Evolutionary conservation across 35 echinoderm and acorn worm species (phyloP).

Genomic region (Strongylocentrotus purpuratus): DNA sequence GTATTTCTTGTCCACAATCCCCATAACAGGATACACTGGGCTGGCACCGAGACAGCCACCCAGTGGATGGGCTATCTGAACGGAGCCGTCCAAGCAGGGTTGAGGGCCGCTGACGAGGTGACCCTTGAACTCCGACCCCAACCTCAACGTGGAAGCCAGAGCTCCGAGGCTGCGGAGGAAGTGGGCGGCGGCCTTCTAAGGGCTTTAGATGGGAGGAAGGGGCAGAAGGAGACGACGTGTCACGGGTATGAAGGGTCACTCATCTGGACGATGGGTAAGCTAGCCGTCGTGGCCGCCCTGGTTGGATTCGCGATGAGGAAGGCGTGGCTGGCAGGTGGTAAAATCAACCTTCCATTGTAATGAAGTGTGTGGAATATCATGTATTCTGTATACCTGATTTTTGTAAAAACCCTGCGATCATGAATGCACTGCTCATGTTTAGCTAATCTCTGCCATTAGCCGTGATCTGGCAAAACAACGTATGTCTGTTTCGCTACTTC

Average conservation of each 20-base stretch:
- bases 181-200: neutral
- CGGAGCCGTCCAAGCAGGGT: slow-evolving; percentile 89
- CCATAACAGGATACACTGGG: slow-evolving; percentile 84
- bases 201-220: neutral
- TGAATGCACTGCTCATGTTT: too few relatives aligned
- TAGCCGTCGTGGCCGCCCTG: slow-evolving; percentile 24
- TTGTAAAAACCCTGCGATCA: too few relatives aligned
- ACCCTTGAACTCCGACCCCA: slow-evolving; percentile 54
- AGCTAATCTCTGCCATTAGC: too few relatives aligned
- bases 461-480: too few relatives aligned
- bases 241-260: neutral
- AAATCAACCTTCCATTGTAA: slow-evolving; percentile 4
- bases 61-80: slow-evolving; percentile 82
- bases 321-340: slow-evolving; percentile 26
- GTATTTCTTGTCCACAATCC: neutral
- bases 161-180: neutral
- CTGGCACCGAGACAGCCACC: slow-evolving; percentile 91
- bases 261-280: slow-evolving; percentile 37
- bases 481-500: too few relatives aligned
- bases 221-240: neutral
- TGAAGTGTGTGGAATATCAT: neutral
- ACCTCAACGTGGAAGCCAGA: neutral
- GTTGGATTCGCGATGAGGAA: slow-evolving; percentile 1
- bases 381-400: neutral
- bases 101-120: slow-evolving; percentile 87